Conservation (phyloP, 2,888 invertebrate genomes). For the Drosophila mimetica region DNA sequence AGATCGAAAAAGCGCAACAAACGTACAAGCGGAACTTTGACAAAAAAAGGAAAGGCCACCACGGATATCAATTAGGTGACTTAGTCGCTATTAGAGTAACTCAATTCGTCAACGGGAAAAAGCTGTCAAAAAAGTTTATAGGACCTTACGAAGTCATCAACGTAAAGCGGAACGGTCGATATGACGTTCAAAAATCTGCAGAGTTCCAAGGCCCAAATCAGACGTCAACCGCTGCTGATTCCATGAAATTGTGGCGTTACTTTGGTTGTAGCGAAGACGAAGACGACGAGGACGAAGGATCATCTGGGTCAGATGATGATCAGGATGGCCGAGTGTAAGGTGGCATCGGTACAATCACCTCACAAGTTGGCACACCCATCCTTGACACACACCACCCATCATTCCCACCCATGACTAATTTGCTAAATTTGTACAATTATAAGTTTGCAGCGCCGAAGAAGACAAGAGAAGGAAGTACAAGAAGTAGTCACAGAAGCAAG, state of each 20-base stretch:
- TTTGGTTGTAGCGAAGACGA: no score
- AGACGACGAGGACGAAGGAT: no score
- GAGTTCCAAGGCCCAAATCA: no score
- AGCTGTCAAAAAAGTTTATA: not conserved
- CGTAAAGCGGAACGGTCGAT: slow-evolving; percentile 1
- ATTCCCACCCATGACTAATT: not conserved
- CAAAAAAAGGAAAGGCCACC: not conserved
- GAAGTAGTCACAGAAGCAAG: not conserved
- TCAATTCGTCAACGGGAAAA: not conserved
- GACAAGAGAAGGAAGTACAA: not conserved
- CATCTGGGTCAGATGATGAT: no score
- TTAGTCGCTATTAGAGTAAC: not conserved
- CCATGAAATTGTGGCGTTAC: no score
- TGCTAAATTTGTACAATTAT: not conserved
- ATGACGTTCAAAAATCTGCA: no score
- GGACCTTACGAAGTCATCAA: not conserved
- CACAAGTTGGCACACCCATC: not conserved
- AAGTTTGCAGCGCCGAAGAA: not conserved
- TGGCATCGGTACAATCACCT: not conserved
- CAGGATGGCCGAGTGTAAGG: no score
- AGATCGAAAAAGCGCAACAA: slow-evolving; percentile 3
- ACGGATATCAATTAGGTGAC: not conserved
- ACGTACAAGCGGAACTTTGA: not conserved
- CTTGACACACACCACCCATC: not conserved
- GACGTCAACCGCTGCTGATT: no score